Evolutionary conservation across 2,113 vertebrate species (phyloP), one percentile per base, ranked within the genome.

Genomic region (Aspidoscelis tigris): DNA sequence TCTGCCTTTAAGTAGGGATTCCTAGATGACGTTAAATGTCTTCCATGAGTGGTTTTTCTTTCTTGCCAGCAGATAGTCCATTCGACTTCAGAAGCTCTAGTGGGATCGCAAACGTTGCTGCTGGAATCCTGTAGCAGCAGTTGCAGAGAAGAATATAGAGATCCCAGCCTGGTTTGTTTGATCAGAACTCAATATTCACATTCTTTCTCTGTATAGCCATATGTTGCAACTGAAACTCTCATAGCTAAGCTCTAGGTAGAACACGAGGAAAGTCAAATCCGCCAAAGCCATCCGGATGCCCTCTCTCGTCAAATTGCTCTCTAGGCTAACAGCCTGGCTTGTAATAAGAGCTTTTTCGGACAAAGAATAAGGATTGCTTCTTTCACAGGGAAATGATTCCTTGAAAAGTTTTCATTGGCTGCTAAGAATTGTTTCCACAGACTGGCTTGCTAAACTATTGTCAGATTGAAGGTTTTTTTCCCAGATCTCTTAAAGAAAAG

Each of bases 101-200:
- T n/a, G 2, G 20, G 74, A 21, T 44, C 24, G 18, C 1, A 24
- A 41, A 22, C 1, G 50, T 69, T 58, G n/a, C 33, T 58, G 47
- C 18, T 12, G 10, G 10, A 22, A n/a, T 70, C 22, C 65, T 18
- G 61, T 33, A 2, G 65, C 53, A 41, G 79, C 50, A 14, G 3
- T 33, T 1, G n/a, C 14, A 3, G 73, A 50, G 0, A 2, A 0
- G 1, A 2, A 61, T 5, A 1, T 0, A 8, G 76, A 26, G 26
- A 14, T 65, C 24, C 33, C 4, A 18, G 44, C 10, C 1, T 6
- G 0, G 0, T 14, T 0, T 11, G n/a, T 24, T 26, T 21, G 0
- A 0, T 0, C 2, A 3, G 0, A 18, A 1, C 14, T 1, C 7
- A 71, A 0, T n/a, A 4, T 61, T 2, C 0, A 58, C 12, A 21